These are phyloP conservation scores for Campylomormyrus tamandua DNA, from an alignment of 2,113 vertebrate genomes.

Conservation along the genomic window DNA sequence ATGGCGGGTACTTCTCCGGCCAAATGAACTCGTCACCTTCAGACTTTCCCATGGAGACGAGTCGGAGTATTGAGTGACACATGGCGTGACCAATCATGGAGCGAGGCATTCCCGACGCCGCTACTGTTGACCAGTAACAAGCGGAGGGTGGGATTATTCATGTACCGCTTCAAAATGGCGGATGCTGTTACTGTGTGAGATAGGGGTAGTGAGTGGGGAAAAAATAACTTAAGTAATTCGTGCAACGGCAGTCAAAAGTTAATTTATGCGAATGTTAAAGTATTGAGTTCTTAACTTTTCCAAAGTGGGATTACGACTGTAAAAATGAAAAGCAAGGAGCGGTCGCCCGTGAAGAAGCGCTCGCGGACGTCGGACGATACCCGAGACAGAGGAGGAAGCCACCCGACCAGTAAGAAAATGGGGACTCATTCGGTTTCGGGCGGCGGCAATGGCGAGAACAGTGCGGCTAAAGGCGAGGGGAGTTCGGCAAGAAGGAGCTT, in stretches of 20 bases:
- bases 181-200: slow-evolving; percentile 58
- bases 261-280: neutral
- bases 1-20: neutral
- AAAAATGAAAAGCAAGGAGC: slow-evolving; percentile 90
- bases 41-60: slow-evolving; percentile 9
- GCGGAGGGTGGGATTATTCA: slow-evolving; percentile 37
- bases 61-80: slow-evolving; percentile 30
- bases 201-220: slow-evolving; percentile 52
- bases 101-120: slow-evolving; percentile 27
- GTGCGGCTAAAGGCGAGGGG: slow-evolving; percentile 67
- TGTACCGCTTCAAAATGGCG: slow-evolving; percentile 67
- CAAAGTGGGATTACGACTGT: slow-evolving; percentile 26
- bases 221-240: slow-evolving; percentile 25
- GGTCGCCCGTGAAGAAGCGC: slow-evolving; percentile 89
- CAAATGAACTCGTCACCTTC: slow-evolving; percentile 15
- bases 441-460: slow-evolving; percentile 66
- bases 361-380: slow-evolving; percentile 83
- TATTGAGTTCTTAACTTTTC: slow-evolving; percentile 16
- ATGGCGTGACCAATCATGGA: slow-evolving; percentile 19
- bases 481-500: slow-evolving; percentile 68
- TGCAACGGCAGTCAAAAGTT: slow-evolving; percentile 24
- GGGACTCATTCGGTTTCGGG: slow-evolving; percentile 62
- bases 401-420: slow-evolving; percentile 82
- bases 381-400: slow-evolving; percentile 74
- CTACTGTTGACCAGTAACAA: slow-evolving; percentile 49